These are phyloP conservation scores for Micromesistius poutassou DNA, from an alignment of 2,797 vertebrate species.

Conservation along the genomic window DNA sequence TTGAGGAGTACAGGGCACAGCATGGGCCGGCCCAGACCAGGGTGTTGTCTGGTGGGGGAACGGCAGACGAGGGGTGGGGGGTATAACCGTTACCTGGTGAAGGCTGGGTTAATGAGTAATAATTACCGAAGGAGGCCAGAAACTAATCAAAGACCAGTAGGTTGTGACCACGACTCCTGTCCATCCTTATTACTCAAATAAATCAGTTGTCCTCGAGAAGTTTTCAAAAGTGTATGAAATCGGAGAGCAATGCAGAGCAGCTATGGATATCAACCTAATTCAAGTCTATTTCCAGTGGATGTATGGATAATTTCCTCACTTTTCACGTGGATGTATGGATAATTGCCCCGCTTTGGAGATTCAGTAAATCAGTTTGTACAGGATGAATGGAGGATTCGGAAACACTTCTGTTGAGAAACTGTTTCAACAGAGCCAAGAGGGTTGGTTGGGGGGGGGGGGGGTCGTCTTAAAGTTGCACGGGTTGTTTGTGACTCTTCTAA, in stretches of 20 bases:
- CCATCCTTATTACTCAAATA: not conserved
- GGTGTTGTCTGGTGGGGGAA: conserved; percentile 27
- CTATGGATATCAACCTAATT: not conserved
- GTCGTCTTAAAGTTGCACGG: not conserved
- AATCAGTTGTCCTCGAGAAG: not conserved
- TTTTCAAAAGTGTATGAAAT: not conserved
- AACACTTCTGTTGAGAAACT: not conserved
- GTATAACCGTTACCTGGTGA: conserved; percentile 13
- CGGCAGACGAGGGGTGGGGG: conserved; percentile 15
- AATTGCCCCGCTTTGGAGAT: not conserved
- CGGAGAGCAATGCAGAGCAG: not conserved
- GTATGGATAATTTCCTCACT: not conserved
- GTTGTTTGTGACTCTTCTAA: conserved; percentile 5
- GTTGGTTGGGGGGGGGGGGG: not conserved
- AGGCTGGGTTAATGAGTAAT: conserved; percentile 56
- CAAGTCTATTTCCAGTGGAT: not conserved
- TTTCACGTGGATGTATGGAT: not conserved
- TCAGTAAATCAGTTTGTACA: not conserved
- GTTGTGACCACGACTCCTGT: not conserved
- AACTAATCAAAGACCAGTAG: not conserved
- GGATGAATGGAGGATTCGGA: not conserved
- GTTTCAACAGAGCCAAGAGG: not conserved
- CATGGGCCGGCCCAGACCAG: not conserved
- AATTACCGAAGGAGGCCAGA: not conserved
- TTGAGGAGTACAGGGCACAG: not conserved